These are phyloP conservation scores for Agelas oroides DNA, from an alignment of 37 sponge, comb jelly and placozoan genomes.

Conservation along the genomic window DNA sequence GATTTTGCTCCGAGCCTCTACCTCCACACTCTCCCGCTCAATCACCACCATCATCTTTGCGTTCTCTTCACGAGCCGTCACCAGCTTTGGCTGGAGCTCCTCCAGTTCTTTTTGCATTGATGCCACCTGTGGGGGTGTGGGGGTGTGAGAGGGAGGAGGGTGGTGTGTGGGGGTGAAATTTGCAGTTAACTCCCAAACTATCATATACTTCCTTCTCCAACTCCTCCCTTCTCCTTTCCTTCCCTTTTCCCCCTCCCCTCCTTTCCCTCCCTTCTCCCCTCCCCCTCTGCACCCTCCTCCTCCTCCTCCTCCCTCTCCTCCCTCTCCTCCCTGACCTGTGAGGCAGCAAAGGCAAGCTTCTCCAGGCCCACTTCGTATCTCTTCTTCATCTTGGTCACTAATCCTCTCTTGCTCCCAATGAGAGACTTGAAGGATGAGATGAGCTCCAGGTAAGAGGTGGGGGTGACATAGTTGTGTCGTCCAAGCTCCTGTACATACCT, in stretches of 20 bases:
- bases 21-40: slow-evolving; percentile 90
- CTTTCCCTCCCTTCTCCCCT: too few relatives aligned
- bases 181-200: neutral
- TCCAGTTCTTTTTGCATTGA: slow-evolving; percentile 97
- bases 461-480: slow-evolving; percentile 97
- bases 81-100: slow-evolving; percentile 97
- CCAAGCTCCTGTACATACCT: slow-evolving; percentile 79
- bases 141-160: slow-evolving; percentile 3
- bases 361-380: slow-evolving; percentile 96
- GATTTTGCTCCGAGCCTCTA: slow-evolving; percentile 51
- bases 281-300: too few relatives aligned
- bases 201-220: too few relatives aligned
- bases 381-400: slow-evolving; percentile 87
- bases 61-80: slow-evolving; percentile 88
- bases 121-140: slow-evolving; percentile 72
- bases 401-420: slow-evolving; percentile 83
- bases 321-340: too few relatives aligned
- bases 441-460: slow-evolving; percentile 98
- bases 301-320: too few relatives aligned
- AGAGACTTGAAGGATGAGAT: slow-evolving; percentile 97
- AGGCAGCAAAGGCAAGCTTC: slow-evolving; percentile 96
- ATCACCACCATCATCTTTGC: slow-evolving; percentile 95
- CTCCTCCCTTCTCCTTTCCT: too few relatives aligned
- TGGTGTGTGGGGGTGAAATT: neutral
- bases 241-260: too few relatives aligned